Evolutionary conservation across 2,113 vertebrate species (phyloP).

Genomic region (Phasianus colchicus): DNA sequence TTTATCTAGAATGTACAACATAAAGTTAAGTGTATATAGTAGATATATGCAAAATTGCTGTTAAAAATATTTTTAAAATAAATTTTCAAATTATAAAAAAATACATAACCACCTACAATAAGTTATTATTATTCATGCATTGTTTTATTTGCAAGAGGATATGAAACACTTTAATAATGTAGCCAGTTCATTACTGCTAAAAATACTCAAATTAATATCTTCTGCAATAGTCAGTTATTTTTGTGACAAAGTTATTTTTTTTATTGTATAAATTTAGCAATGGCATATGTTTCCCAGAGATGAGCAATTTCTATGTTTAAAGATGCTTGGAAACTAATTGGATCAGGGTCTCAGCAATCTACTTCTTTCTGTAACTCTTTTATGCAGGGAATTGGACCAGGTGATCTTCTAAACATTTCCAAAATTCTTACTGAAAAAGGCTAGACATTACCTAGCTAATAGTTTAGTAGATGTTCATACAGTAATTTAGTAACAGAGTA

Average conservation of each 20-base stretch:
- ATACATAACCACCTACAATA: background rate
- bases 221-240: background rate
- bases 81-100: background rate
- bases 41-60: background rate
- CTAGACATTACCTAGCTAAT: background rate
- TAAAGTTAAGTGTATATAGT: background rate
- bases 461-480: fast-evolving
- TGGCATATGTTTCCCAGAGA: background rate
- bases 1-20: background rate
- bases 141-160: background rate
- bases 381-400: background rate
- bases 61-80: background rate
- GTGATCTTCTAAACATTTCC: background rate
- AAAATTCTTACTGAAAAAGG: background rate
- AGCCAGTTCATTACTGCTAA: background rate
- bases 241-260: background rate
- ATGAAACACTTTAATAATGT: background rate
- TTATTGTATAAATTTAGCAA: background rate
- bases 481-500: background rate
- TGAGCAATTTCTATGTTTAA: background rate
- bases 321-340: background rate
- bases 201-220: background rate
- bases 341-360: background rate
- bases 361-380: fast-evolving
- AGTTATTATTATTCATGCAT: background rate